Base-by-base conservation (phyloP, 2,888 invertebrate species). In the Beris morrisii region DNA sequence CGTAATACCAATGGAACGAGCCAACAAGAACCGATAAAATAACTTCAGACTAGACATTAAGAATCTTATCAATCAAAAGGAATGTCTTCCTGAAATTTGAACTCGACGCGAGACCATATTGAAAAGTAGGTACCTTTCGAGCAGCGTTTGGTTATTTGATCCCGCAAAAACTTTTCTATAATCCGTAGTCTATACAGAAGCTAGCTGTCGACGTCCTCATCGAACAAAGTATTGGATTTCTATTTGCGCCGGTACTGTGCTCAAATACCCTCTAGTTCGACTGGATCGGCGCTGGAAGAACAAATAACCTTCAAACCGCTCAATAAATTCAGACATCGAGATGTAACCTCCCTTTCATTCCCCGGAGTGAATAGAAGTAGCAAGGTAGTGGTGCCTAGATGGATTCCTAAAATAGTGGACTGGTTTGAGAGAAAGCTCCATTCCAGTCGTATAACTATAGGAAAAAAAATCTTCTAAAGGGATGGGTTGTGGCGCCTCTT, bases 401-500 rank as follows among this genome's bases (percentile, higher is more conserved):
- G n/a, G n/a, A 15, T 6, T 6, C 5, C n/a, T 15, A 15, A 48
- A 15, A 48, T 9, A 48, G 15, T 48, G 48, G 15, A 48, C n/a
- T 22, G 13, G 45, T 45, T n/a, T 12, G 15, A 48, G 15, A 15
- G 48, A 6, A 15, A 48, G 15, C n/a, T 15, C 6, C 6, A 48
- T 22, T 48, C 13, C n/a, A 48, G 15, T n/a, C 48, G n/a, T 22
- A 6, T 1, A 38, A 38, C 38, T 5, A 15, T 48, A 48, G 48
- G 1, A 58, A 55, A 63, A 53, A 22, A 22, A 22, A 22, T 22
- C 22, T 22, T 22, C 22, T 22, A 1, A 22, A 22, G 22, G 38
- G 38, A 38, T 38, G 38, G 9, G 38, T 66, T 59, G 28, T 66
- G 66, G 66, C 69, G 69, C 67, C 69, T 65, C 48, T 66, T 69